Percentiles rank a stretch among this genome's conserved stretches.
These are phyloP conservation scores for Nasonia giraulti DNA, from an alignment of 1,140 invertebrate genomes.

Conservation along the genomic window DNA sequence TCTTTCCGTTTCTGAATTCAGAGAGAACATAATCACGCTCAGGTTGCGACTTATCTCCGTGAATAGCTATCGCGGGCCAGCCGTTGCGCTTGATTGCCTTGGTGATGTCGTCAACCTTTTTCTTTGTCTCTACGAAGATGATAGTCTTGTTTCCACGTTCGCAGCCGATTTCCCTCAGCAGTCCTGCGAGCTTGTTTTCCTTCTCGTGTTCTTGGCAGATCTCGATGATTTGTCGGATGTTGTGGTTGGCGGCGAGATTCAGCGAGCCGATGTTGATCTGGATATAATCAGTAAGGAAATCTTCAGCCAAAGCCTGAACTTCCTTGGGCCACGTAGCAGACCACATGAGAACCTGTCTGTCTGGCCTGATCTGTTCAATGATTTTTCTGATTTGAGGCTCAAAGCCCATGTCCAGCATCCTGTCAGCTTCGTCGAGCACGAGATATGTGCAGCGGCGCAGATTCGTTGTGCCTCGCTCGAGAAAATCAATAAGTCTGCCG, in stretches of 20 bases:
- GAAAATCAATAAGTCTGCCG: constrained; percentile 96
- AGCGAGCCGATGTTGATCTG: constrained; percentile 96
- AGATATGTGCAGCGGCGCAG: constrained; percentile 94
- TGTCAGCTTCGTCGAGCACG: constrained; percentile 96
- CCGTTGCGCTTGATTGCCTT: constrained; percentile 91
- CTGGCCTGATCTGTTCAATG: constrained; percentile 95
- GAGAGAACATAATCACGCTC: constrained; percentile 94
- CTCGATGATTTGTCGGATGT: constrained; percentile 97
- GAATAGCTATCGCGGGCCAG: constrained; percentile 92
- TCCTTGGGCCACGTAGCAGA: constrained; percentile 99
- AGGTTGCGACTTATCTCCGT: constrained; percentile 98
- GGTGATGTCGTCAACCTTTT: constrained; percentile 97
- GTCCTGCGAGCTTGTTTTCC: constrained; percentile 84
- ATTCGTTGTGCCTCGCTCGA: constrained; percentile 94
- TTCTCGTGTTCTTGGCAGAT: constrained; percentile 95
- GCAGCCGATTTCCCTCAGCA: constrained; percentile 89
- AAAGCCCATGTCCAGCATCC: constrained; percentile 97
- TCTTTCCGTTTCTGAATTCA: constrained; percentile 95
- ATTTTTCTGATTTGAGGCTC: constrained; percentile 99
- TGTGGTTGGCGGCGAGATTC: constrained; percentile 96
- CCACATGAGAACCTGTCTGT: constrained; percentile 98
- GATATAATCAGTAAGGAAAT: constrained; percentile 93
- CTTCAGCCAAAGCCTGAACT: constrained; percentile 94
- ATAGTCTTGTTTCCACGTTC: constrained; percentile 95
- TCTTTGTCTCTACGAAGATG: constrained; percentile 98